Evolutionary conservation across 1,140 invertebrate genomes (phyloP).

Genomic region (Acromyrmex heyeri): DNA sequence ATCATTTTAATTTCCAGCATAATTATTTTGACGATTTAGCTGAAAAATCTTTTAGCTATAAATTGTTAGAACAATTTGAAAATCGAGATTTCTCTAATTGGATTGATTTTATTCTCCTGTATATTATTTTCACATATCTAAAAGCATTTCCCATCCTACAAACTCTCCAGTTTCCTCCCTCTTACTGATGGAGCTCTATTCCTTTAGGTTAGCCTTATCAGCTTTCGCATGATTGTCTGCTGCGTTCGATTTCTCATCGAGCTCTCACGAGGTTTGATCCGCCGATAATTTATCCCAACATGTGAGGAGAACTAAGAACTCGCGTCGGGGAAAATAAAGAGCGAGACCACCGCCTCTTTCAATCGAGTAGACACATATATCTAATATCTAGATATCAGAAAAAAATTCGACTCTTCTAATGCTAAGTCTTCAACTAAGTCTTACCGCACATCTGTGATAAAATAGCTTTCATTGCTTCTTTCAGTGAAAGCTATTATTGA

Average conservation of each 20-base stretch:
- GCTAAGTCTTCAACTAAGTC: background rate
- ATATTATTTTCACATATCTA: background rate
- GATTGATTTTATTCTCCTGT: too few species aligned
- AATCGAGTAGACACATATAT: background rate
- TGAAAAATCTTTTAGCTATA: too few species aligned
- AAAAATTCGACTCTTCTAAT: background rate
- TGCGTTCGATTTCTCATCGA: constrained; percentile 35
- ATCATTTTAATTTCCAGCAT: too few species aligned
- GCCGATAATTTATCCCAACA: constrained; percentile 24
- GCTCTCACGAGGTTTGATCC: constrained; percentile 26
- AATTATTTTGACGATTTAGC: too few species aligned
- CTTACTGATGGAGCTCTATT: background rate
- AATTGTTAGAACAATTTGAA: too few species aligned
- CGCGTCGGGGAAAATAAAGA: constrained; percentile 11
- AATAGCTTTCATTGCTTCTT: background rate
- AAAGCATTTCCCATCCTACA: background rate
- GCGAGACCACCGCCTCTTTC: background rate
- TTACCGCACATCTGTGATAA: background rate
- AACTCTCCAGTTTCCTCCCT: background rate
- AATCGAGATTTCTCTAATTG: too few species aligned
- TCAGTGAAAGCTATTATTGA: background rate
- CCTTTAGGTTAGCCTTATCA: constrained; percentile 20
- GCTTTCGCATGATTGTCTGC: constrained; percentile 47
- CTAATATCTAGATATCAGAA: constrained; percentile 7
- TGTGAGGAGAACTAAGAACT: constrained; percentile 14